Percentiles rank a stretch among this genome's conserved stretches.
Evolutionary conservation across 2,888 invertebrate species (phyloP).

Genomic region (Cataglyphis altisquamis): DNA sequence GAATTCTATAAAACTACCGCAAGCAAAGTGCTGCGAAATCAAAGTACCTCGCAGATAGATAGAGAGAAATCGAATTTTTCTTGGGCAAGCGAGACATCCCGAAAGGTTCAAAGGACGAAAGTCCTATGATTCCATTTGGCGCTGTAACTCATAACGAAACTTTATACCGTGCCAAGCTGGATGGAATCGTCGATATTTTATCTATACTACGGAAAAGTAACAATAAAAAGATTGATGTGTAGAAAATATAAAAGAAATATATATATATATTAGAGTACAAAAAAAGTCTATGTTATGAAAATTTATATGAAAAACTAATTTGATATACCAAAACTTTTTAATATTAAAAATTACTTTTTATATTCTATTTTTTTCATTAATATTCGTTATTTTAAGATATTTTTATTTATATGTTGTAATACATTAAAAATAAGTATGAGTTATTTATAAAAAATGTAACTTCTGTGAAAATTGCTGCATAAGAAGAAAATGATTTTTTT

Average conservation of each 20-base stretch:
- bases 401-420: background rate
- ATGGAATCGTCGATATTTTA: background rate
- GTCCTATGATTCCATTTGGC: background rate
- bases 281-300: too few relatives aligned
- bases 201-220: background rate
- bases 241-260: background rate
- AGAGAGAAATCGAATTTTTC: slow-evolving; percentile 39
- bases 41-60: background rate
- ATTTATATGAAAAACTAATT: background rate
- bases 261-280: background rate
- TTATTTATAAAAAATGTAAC: background rate
- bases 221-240: background rate
- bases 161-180: background rate
- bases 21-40: slow-evolving; percentile 23
- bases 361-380: background rate
- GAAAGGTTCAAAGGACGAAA: slow-evolving; percentile 14
- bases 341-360: background rate
- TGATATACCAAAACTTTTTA: background rate
- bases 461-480: background rate
- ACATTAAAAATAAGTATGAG: background rate
- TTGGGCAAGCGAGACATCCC: background rate
- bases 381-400: background rate
- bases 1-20: slow-evolving; percentile 15
- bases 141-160: background rate
- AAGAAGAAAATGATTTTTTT: background rate